A percentile compares a stretch with the other conserved stretches of the same genome.
These are phyloP conservation scores for Diorhabda sublineata DNA, from an alignment of 1,140 invertebrate species.

Conservation along the genomic window DNA sequence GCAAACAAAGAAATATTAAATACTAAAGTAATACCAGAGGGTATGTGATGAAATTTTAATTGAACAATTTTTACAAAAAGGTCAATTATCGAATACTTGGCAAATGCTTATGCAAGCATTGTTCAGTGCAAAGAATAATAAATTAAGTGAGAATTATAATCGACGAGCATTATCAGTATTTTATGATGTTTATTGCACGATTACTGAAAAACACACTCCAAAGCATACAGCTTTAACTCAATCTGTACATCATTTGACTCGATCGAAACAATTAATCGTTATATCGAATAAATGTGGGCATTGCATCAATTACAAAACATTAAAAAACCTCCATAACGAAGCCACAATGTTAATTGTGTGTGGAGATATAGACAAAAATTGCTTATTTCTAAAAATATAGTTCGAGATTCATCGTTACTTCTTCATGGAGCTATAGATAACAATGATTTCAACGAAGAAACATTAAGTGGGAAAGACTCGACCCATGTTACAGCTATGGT, in stretches of 20 bases:
- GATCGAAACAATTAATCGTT: not conserved
- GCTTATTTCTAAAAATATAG: constrained; percentile 13
- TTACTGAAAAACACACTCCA: constrained; percentile 26
- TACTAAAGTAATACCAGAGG: too few species aligned
- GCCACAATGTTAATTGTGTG: constrained; percentile 8
- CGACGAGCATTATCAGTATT: constrained; percentile 18
- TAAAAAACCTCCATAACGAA: constrained; percentile 19
- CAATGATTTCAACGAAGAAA: constrained; percentile 26
- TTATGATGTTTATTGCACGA: constrained; percentile 1
- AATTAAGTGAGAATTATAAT: constrained; percentile 9
- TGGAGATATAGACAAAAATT: constrained; percentile 15
- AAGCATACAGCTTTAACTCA: constrained; percentile 13
- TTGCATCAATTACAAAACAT: constrained; percentile 24
- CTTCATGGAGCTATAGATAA: constrained; percentile 25
- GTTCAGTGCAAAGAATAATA: constrained; percentile 6
- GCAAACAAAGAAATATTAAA: too few species aligned
- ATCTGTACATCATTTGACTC: not conserved
- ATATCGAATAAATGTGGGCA: constrained; percentile 20
- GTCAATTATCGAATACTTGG: not conserved
- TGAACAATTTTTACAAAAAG: too few species aligned
- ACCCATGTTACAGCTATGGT: constrained; percentile 26
- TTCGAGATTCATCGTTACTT: constrained; percentile 20
- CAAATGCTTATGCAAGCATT: not conserved
- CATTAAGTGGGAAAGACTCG: constrained; percentile 23
- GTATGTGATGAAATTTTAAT: too few species aligned